phyloP scores from a whole-genome alignment of 2,888 invertebrate species.

The Lutraria lutraria region DNA sequence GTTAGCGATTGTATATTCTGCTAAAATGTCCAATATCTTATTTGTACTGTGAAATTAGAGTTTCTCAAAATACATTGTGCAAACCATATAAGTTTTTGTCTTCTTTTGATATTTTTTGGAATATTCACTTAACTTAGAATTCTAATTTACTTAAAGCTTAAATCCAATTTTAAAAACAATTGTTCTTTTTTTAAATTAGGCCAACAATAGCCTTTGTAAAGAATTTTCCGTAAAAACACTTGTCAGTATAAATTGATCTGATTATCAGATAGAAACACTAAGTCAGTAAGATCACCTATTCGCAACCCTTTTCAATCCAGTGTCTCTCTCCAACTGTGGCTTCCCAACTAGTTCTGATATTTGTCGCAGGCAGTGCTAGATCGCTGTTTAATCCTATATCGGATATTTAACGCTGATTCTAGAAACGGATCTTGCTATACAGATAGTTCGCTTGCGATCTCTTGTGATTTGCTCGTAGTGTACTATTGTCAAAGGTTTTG shows the following conservation, averaged over 20 bases:
- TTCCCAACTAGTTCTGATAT: neutral
- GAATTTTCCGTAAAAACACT: no score
- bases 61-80: no score
- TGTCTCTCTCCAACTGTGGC: neutral
- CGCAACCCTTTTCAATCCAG: neutral
- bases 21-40: no score
- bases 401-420: neutral
- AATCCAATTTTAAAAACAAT: no score
- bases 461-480: neutral
- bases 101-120: no score
- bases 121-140: no score
- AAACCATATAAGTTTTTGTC: no score
- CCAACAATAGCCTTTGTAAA: no score
- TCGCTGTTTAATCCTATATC: constrained; percentile 9
- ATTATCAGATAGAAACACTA: no score
- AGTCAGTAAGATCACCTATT: neutral
- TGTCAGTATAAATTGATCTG: neutral
- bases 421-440: neutral
- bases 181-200: no score
- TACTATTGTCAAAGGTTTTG: constrained; percentile 27
- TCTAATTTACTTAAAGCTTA: no score
- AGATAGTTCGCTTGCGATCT: neutral
- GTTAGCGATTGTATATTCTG: neutral
- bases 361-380: neutral
- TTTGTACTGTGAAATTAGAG: no score